Conservation (phyloP, 2,113 vertebrate genomes). For the Xiphophorus couchianus region DNA sequence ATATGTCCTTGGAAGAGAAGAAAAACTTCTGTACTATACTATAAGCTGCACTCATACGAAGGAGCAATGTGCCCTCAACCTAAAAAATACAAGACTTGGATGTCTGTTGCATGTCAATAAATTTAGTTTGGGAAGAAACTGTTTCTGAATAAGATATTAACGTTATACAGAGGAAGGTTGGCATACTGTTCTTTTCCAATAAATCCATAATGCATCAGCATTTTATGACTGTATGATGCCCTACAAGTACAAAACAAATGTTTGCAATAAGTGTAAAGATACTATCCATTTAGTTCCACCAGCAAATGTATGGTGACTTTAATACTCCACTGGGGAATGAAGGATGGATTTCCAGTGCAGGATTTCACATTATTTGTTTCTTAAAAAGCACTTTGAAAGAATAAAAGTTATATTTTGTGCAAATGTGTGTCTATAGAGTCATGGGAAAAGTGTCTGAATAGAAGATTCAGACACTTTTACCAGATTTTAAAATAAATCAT, state of each 20-base stretch:
- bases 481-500: neutral
- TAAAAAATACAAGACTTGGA: neutral
- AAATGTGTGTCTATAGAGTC: too few relatives aligned
- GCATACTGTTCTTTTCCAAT: conserved; percentile 24
- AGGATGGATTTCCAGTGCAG: too few relatives aligned
- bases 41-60: too few relatives aligned
- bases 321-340: too few relatives aligned
- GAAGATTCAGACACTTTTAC: neutral
- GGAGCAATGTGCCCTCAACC: neutral
- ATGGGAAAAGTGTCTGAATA: too few relatives aligned
- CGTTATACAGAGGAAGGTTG: neutral
- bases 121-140: conserved; percentile 3
- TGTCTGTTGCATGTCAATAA: too few relatives aligned
- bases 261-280: conserved; percentile 20
- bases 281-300: too few relatives aligned
- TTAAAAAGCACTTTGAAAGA: too few relatives aligned
- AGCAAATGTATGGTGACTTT: too few relatives aligned
- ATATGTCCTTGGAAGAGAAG: neutral
- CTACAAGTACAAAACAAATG: conserved; percentile 28
- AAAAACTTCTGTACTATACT: neutral
- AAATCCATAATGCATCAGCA: conserved; percentile 45
- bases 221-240: conserved; percentile 30
- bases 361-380: too few relatives aligned
- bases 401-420: too few relatives aligned
- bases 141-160: conserved; percentile 5